A percentile compares a stretch with the other conserved stretches of the same genome.
Conservation (phyloP, 1,140 invertebrate genomes). For the Armadillidium nasatum region DNA sequence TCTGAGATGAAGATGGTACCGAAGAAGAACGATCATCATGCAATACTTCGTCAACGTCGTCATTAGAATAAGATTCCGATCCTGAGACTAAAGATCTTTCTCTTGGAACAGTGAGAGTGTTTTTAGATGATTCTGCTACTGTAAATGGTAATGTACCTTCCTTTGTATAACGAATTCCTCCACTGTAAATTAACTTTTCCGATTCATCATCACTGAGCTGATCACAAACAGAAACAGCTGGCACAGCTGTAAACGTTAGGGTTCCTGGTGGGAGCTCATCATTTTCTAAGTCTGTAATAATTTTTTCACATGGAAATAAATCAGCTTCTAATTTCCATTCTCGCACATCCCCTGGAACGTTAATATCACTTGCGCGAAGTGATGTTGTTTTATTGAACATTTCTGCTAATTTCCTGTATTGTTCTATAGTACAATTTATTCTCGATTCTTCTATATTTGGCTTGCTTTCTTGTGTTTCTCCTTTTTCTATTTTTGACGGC, state of each 20-base stretch:
- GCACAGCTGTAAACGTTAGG: slow-evolving; percentile 35
- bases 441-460: slow-evolving; percentile 12
- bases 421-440: slow-evolving; percentile 28
- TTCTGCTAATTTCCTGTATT: slow-evolving; percentile 39
- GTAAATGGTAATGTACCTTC: slow-evolving; percentile 39
- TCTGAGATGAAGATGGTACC: slow-evolving; percentile 40
- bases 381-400: slow-evolving; percentile 41
- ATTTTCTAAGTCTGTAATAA: slow-evolving; percentile 22
- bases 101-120: no score
- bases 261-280: slow-evolving; percentile 29
- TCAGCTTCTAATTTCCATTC: slow-evolving; percentile 40
- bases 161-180: slow-evolving; percentile 40
- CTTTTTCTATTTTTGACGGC: neutral
- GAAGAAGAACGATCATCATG: slow-evolving; percentile 47
- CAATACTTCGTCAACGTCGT: slow-evolving; percentile 62
- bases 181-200: slow-evolving; percentile 43
- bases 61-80: slow-evolving; percentile 57
- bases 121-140: slow-evolving; percentile 7
- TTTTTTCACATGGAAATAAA: slow-evolving; percentile 20
- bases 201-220: slow-evolving; percentile 34
- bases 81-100: slow-evolving; percentile 33
- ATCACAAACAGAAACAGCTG: slow-evolving; percentile 37
- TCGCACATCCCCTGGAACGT: slow-evolving; percentile 45
- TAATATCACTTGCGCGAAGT: slow-evolving; percentile 33
- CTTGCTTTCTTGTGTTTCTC: neutral